Base-by-base conservation (phyloP, 2,888 invertebrate species). In the Eupithecia vulgata region DNA sequence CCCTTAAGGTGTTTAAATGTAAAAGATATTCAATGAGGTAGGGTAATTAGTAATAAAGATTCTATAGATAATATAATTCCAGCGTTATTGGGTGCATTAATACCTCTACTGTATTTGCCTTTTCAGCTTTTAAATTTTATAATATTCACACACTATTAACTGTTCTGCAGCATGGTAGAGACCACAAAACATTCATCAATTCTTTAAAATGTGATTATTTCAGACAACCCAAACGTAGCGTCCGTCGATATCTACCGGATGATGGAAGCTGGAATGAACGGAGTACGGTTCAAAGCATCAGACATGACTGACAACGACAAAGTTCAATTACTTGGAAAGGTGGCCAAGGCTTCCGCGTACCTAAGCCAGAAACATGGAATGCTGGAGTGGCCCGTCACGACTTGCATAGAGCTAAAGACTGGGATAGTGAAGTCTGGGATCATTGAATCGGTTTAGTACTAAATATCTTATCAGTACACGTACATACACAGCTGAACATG, bases 331-430 rank as follows among this genome's bases (percentile, higher is more conserved):
- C 77, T 93, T 10, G 82, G 84, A 0, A 90, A 87, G 75, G 78
- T 95, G 5, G 87, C 90, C 35, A 83, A 84, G 45, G 90, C 94
- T 5, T 82, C 85, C 45, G 80, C 91, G 34, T 95, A 93, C 78
- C 95, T 96, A 79, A 95, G 96, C 76, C 89, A 95, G 67, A 95
- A 95, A 80, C 61, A 84, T 68, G 87, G 93, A 7, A 95, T 95
- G 0, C 87, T 95, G 35, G 91, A 94, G 64, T 95, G 95, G 85
- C 96, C 97, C 0, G 94, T 98, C 8, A 98, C 97, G 4, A 96
- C 98, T 80, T 98, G 97, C 70, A 89, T 98, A 67, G 98, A 98
- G 83, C 96, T 98, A 0, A 97, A 97, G 85, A 98, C 98, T 5
- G 97, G 97, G 4, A 97, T 97, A 89, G 97, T 98, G 78, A 95